A percentile compares a stretch with the other conserved stretches of the same genome.
phyloP scores from a whole-genome alignment of 1,140 invertebrate species.

The Brachionus rubens region DNA sequence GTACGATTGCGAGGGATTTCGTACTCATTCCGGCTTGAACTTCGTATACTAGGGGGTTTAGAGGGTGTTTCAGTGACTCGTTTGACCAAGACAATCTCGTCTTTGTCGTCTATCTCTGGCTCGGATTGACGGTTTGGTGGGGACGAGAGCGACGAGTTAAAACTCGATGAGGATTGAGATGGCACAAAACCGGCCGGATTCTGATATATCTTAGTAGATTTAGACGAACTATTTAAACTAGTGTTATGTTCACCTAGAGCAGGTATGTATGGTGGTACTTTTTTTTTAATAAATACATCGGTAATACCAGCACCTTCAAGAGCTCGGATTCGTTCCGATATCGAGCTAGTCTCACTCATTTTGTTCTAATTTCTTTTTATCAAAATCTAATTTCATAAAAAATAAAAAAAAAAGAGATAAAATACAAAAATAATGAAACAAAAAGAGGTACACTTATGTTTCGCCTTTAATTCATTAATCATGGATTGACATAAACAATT shows the following conservation, averaged over 20 bases:
- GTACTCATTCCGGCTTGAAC: background rate
- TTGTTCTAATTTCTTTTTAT: background rate
- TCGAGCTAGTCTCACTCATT: constrained; percentile 7
- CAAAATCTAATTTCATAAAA: background rate
- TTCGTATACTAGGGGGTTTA: background rate
- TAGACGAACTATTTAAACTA: background rate
- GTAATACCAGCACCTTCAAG: constrained; percentile 44
- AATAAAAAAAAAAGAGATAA: constrained; percentile 1
- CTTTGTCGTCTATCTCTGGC: background rate
- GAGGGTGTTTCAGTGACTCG: background rate
- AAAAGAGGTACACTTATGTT: background rate
- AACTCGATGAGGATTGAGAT: background rate
- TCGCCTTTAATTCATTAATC: too few relatives aligned
- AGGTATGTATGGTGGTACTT: constrained; percentile 13
- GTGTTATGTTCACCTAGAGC: background rate
- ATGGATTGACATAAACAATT: too few relatives aligned
- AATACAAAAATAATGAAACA: background rate
- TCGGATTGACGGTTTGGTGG: background rate
- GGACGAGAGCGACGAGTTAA: background rate
- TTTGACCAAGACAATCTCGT: too few relatives aligned
- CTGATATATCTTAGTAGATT: constrained; percentile 6
- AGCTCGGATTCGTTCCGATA: constrained; percentile 37
- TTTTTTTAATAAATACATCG: constrained; percentile 38
- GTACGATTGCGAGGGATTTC: background rate
- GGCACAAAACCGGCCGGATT: background rate